Conservation (phyloP, 1,140 invertebrate genomes). For the Leguminivora glycinivorella region DNA sequence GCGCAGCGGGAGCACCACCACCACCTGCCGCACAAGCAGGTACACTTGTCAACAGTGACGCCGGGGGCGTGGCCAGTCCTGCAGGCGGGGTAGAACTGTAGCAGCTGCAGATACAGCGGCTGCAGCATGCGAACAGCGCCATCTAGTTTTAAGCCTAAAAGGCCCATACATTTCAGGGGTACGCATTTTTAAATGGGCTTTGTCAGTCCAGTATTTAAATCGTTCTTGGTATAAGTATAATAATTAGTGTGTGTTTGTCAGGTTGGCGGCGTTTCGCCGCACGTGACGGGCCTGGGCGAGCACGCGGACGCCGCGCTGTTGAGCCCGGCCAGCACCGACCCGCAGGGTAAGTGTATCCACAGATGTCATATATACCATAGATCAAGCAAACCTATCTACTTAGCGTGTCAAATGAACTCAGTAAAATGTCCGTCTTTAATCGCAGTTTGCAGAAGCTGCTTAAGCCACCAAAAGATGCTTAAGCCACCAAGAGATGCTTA, state of each 20-base stretch:
- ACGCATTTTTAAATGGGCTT: too few relatives aligned
- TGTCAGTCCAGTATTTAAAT: too few relatives aligned
- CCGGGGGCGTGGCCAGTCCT: slow-evolving; percentile 44
- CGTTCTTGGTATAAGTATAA: background rate
- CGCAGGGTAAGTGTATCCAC: slow-evolving; percentile 56
- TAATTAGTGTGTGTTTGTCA: slow-evolving; percentile 33
- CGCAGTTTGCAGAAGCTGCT: too few relatives aligned
- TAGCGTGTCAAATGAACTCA: too few relatives aligned
- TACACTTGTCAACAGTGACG: slow-evolving; percentile 44
- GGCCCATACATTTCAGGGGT: too few relatives aligned
- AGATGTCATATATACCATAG: background rate
- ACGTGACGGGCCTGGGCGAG: slow-evolving; percentile 55
- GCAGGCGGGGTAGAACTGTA: slow-evolving; percentile 65
- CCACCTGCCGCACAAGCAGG: slow-evolving; percentile 64
- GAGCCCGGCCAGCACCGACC: slow-evolving; percentile 49
- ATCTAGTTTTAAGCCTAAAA: too few relatives aligned
- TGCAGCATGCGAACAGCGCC: slow-evolving; percentile 60
- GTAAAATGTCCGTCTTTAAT: too few relatives aligned
- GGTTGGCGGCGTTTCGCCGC: slow-evolving; percentile 59
- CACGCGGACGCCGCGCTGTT: slow-evolving; percentile 56
- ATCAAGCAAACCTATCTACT: too few relatives aligned
- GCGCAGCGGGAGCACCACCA: slow-evolving; percentile 80
- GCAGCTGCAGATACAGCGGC: slow-evolving; percentile 78
- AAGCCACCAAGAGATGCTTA: too few relatives aligned
- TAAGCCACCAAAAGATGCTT: too few relatives aligned